Conservation (phyloP, 2,113 vertebrate genomes). For the Megaceryle maxima region DNA sequence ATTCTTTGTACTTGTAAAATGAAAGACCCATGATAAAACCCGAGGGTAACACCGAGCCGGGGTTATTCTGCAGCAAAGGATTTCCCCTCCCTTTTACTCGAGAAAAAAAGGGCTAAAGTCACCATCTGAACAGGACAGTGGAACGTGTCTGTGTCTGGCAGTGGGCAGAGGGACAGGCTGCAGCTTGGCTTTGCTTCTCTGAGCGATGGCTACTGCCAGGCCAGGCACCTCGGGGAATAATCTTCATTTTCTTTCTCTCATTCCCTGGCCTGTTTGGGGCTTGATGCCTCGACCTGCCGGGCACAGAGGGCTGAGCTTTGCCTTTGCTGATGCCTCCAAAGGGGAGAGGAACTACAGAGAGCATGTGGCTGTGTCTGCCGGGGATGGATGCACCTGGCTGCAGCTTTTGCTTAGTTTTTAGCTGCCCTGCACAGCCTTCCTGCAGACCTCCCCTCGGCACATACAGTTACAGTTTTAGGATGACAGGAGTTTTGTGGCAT, state of each 20-base stretch:
- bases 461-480: not conserved
- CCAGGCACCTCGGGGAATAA: not conserved
- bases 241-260: not conserved
- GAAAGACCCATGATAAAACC: not conserved
- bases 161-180: not conserved
- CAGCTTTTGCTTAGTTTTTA: not conserved
- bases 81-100: not conserved
- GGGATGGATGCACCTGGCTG: not conserved
- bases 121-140: not conserved
- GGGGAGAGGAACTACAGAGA: not conserved
- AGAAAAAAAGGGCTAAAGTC: not conserved
- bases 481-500: not conserved
- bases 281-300: not conserved
- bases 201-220: not conserved
- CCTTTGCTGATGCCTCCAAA: not conserved
- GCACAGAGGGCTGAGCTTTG: not conserved
- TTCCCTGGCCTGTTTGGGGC: not conserved
- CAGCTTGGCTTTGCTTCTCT: not conserved
- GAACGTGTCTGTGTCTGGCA: not conserved
- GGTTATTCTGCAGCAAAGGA: not conserved
- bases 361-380: not conserved
- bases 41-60: not conserved
- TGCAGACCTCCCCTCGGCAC: not conserved
- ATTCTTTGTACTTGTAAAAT: constrained; percentile 5
- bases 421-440: not conserved